Base-by-base conservation (phyloP, 2,113 vertebrate genomes). In the Xyrauchen texanus region DNA sequence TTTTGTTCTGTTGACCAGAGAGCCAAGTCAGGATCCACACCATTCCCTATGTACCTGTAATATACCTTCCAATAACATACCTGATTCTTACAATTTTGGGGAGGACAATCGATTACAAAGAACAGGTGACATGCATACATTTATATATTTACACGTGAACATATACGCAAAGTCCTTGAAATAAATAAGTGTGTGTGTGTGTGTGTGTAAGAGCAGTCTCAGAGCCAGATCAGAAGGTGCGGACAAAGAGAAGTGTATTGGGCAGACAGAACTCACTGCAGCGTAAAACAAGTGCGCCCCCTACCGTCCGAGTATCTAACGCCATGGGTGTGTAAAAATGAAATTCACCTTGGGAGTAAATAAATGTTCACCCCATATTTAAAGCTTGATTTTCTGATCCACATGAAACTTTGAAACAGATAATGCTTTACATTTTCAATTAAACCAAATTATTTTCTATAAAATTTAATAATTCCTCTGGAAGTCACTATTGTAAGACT, bases 181-280 rank as follows among this genome's bases (percentile, higher is more conserved):
- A 34, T 12, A 2, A 44, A 6, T 34, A 15, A 65, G 11, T 71
- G 21, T 67, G 8, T 73, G 46, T 72, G 8, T n/a, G 0, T 79
- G 34, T 76, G 0, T 77, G 13, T 71, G 16, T 67, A 8, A 70
- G 46, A 60, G 2, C 52, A 98, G 96, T 93, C 0, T 98, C 96
- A 0, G 97, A 98, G 90, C 96, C 97, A 86, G 96, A 94, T 86
- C 91, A 97, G 85, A 97, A 97, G 90, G 90, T 91, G 80, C 94
- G 94, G 92, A 89, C 84, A 94, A 93, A 85, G 82, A 96, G 95
- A 90, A 98, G 96, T 87, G 91, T 94, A 66, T 91, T 94, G 46
- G 93, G 91, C 44, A 93, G 96, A 83, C 96, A 95, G 85, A 96
- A 94, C 81, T 96, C 95, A 0, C 88, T 98, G 83, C 94, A 87